Percentiles rank a stretch among this genome's conserved stretches.
Evolutionary conservation across 2,888 invertebrate genomes (phyloP).

Genomic region (Sphaerophoria rueppellii): DNA sequence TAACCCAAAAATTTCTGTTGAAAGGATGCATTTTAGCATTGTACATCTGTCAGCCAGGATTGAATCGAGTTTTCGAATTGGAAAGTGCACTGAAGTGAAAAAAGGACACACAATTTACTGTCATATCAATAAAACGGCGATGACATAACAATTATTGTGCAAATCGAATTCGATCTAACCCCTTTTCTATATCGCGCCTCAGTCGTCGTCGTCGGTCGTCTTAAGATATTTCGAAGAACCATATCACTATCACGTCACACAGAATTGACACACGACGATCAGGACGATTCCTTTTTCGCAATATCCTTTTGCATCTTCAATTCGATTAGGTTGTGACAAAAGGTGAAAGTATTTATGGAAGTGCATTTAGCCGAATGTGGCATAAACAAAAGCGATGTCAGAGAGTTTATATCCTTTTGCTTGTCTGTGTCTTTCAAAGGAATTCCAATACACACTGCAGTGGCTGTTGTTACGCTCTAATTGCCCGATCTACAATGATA

Average conservation of each 20-base stretch:
- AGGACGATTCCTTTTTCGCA: conserved; percentile 40
- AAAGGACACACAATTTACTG: conserved; percentile 23
- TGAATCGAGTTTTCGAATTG: background rate
- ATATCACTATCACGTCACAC: conserved; percentile 1
- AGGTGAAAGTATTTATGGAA: conserved; percentile 70
- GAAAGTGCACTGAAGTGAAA: conserved; percentile 50
- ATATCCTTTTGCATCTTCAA: conserved; percentile 54
- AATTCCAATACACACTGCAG: conserved; percentile 15
- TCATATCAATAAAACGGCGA: conserved; percentile 30
- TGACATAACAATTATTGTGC: conserved; percentile 66
- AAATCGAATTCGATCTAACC: conserved; percentile 43
- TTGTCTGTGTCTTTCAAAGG: background rate
- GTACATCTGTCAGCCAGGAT: conserved; percentile 18
- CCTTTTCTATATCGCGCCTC: conserved; percentile 7
- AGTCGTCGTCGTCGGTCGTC: background rate
- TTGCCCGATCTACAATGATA: conserved; percentile 16
- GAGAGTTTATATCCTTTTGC: conserved; percentile 12
- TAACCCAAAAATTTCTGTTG: background rate
- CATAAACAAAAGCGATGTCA: conserved; percentile 47
- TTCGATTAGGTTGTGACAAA: conserved; percentile 62
- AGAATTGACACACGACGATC: conserved; percentile 60
- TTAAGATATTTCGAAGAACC: background rate
- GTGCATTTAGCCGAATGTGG: conserved; percentile 20
- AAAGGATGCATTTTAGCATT: background rate
- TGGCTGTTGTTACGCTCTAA: conserved; percentile 63